A percentile compares a stretch with the other conserved stretches of the same genome.
phyloP scores from a whole-genome alignment of 1,140 invertebrate genomes.

The Trinorchestia longiramus region DNA sequence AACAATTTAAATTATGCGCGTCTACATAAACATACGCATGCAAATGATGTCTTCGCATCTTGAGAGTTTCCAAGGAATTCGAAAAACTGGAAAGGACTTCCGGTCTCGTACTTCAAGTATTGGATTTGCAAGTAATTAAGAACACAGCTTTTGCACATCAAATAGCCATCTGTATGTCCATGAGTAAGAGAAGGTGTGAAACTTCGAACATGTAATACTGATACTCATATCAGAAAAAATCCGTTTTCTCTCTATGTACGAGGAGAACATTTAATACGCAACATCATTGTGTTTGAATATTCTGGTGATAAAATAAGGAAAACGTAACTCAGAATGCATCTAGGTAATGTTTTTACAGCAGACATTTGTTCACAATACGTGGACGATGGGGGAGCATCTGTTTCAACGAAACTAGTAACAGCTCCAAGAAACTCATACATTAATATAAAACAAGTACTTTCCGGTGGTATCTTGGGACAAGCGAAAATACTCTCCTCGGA shows the following conservation, averaged over 20 bases:
- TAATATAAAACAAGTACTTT: too few species aligned
- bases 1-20: neutral
- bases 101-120: neutral
- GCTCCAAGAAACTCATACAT: too few species aligned
- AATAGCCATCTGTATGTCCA: neutral
- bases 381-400: too few species aligned
- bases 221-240: neutral
- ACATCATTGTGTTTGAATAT: neutral
- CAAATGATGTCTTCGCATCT: neutral
- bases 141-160: neutral
- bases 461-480: too few species aligned
- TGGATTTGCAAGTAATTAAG: neutral
- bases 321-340: neutral
- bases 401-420: too few species aligned
- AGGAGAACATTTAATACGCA: neutral
- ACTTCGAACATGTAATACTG: neutral
- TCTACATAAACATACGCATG: neutral
- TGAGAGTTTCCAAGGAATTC: neutral
- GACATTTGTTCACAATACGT: too few species aligned
- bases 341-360: neutral
- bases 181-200: neutral
- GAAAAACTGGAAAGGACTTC: neutral
- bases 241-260: neutral
- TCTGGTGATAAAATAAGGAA: neutral
- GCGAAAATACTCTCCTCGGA: neutral